Conservation (phyloP, 1,140 invertebrate species). For the fruit fly (Drosophila melanogaster) region Release_6_plus_ISO1_MT NC_004354.4:9409501-9410000, state of each 20-base stretch:
- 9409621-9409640: constrained; percentile 36
- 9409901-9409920: constrained; percentile 17
- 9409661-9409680: constrained; percentile 48
- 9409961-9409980: not conserved
- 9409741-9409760: constrained; percentile 50
- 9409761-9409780: constrained; percentile 76
- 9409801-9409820: not conserved
- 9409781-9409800: constrained; percentile 78
- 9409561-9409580: not conserved
- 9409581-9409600: not conserved
- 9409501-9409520: constrained; percentile 58
- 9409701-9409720: constrained; percentile 11
- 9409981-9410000: not conserved
- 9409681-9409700: not conserved
- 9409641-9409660: constrained; percentile 52
- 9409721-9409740: constrained; percentile 48
- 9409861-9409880: constrained; percentile 3
- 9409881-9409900: constrained; percentile 9
- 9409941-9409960: not conserved
- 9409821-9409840: constrained; percentile 25
- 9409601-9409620: constrained; percentile 1
- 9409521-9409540: constrained; percentile 3
- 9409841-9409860: constrained; percentile 48
- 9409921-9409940: constrained; percentile 22
- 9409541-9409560: constrained; percentile 2